Evolutionary conservation across 2,888 invertebrate genomes (phyloP).

Genomic region (Alloplasta piceator): DNA sequence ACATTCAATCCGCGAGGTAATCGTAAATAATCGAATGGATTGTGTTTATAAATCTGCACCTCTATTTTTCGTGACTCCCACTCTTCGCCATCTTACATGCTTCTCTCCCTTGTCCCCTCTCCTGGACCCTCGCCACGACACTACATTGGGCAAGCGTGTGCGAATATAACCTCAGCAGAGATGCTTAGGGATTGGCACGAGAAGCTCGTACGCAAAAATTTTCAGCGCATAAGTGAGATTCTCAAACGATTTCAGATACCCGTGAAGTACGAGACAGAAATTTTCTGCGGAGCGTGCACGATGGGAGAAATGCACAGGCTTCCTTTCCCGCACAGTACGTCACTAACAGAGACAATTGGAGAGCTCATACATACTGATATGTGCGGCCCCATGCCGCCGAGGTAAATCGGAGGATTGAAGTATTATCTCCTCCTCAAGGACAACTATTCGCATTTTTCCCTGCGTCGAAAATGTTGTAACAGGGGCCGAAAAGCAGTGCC

Average conservation of each 20-base stretch:
- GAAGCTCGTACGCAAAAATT: too few relatives aligned
- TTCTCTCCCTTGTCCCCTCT: too few relatives aligned
- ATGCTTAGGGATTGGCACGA: slow-evolving; percentile 3
- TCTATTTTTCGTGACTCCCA: too few relatives aligned
- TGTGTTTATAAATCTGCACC: too few relatives aligned
- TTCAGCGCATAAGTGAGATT: too few relatives aligned
- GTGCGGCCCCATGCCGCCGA: slow-evolving; percentile 59
- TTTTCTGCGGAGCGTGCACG: neutral
- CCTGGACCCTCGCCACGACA: too few relatives aligned
- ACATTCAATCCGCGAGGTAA: too few relatives aligned
- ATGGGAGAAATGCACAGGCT: slow-evolving; percentile 52
- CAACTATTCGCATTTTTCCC: neutral
- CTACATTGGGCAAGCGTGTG: too few relatives aligned
- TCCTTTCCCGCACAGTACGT: slow-evolving; percentile 39
- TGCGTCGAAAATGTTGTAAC: neutral
- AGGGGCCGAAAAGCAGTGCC: neutral
- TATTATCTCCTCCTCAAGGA: slow-evolving; percentile 17
- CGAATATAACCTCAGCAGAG: slow-evolving; percentile 3
- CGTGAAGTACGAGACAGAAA: neutral
- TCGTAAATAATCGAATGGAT: too few relatives aligned
- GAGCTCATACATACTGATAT: slow-evolving; percentile 64
- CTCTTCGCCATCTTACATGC: too few relatives aligned
- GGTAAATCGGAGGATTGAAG: slow-evolving; percentile 7
- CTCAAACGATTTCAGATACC: slow-evolving; percentile 20
- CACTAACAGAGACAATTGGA: slow-evolving; percentile 36